Evolutionary conservation across 2,888 invertebrate species (phyloP), one percentile per base, ranked within the genome.

Genomic region (Agrenia bidenticulata): DNA sequence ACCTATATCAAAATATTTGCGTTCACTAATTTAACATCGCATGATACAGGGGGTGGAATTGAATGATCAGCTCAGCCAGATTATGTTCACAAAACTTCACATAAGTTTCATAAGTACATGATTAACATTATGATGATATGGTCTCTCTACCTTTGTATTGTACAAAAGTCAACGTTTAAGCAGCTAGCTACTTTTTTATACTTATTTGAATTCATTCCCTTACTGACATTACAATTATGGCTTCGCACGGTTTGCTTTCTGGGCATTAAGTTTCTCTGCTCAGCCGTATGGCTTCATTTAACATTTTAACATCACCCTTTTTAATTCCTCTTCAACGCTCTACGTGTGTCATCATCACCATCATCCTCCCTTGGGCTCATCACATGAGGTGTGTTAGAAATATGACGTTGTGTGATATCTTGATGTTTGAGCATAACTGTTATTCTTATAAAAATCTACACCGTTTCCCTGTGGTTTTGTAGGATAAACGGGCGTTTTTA

Each of bases 1-100:
- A 74, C 72, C 73, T 67, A 64, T 74, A 75, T 74, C 73, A 74
- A 72, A 76, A 75, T 75, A 75, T 75, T 75, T 75, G 75, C 75
- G 71, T 71, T 75, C 67, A 45, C 67, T 68, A 67, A 71, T 71
- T 64, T 72, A 72, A 45, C 67, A 57, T 61, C 45, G 26, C 32
- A 63, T 63, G 56, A 57, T 57, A 45, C 15, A 15, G n/a, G 45
- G 15, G 15, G 4, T 45, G 45, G 5, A 32, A 45, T 45, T 5
- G 45, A 45, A 45, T 45, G 45, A 45, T 45, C 19, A 19, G n/a
- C 9, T 19, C 19, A 15, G 45, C 15, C 15, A n/a, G 45, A 45
- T 45, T 45, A 45, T 5, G 45, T 45, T 45, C 5, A 45, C 45
- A 45, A 45, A 45, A 45, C 45, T 45, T 45, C 45, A 17, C 45